Evolutionary conservation across 2,113 vertebrate genomes (phyloP), one percentile per base, ranked within the genome.

Genomic region (Mionectes macconnelli): DNA sequence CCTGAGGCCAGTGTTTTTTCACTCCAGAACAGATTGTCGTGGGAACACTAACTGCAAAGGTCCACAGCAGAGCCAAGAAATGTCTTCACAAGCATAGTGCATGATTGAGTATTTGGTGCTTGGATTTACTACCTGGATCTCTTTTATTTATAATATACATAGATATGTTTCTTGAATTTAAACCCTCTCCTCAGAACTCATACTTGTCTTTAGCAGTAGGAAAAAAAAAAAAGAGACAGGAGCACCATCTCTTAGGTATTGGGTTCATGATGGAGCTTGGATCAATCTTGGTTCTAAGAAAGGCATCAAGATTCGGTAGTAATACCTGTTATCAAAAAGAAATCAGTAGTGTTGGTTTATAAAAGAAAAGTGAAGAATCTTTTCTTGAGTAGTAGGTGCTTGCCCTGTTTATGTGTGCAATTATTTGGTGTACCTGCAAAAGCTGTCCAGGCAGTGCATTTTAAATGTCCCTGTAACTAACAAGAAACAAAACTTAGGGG

Each of bases 11-110:
- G 24, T 56, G 25, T 13, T 69, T 91, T 89, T 22, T 14, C 28
- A 33, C 16, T 80, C 8, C 10, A 7, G 14, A 47, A 19, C 16
- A 75, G 7, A 57, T 82, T 82, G 24, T 63, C 14, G 63, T 79
- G 44, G 31, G 52, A 85, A 22, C 1, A 0, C 10, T 57, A 16
- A 28, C 25, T 27, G 4, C 13, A 47, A 14, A 44, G 16, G 24
- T 78, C 31, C 40, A 57, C 16, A 89, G 23, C 28, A 37, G 45
- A 89, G 22, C 16, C 55, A 53, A n/a, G 64, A 66, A 82, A 14
- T 27, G 6, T 62, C 20, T 90, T 55, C 47, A 31, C 22, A 57
- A 69, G 3, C 0, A 0, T 52, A 11, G 5, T 44, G 14, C 21
- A 31, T 57, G 50, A 35, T 9, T 30, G 19, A 78, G 8, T 60